Percentiles rank a stretch among this genome's conserved stretches.
Evolutionary conservation across 2,113 vertebrate genomes (phyloP).

Genomic region (Misgurnus mizolepis): DNA sequence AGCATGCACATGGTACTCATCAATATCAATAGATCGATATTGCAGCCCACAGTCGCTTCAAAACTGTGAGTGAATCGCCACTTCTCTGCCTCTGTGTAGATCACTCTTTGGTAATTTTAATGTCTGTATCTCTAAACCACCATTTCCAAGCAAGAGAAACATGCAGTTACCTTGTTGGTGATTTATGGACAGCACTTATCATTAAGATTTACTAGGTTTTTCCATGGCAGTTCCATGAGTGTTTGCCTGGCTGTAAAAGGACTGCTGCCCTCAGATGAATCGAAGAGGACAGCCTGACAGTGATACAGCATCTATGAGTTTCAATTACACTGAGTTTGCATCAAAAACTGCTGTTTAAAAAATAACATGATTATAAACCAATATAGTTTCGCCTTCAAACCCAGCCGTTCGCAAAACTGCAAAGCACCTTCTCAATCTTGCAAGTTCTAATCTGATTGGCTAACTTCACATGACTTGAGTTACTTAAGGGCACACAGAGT

Average conservation of each 20-base stretch:
- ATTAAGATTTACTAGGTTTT: not conserved
- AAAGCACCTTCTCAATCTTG: too few relatives aligned
- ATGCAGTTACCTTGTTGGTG: not conserved
- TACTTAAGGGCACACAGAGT: too few relatives aligned
- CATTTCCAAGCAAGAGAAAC: not conserved
- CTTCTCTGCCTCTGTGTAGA: not conserved
- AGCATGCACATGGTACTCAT: constrained; percentile 6
- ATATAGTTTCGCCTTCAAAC: too few relatives aligned
- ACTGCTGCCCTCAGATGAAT: constrained; percentile 6
- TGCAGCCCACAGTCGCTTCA: not conserved
- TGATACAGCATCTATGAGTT: constrained; percentile 19
- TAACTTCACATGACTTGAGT: too few relatives aligned
- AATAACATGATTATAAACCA: not conserved
- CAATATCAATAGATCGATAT: constrained; percentile 29
- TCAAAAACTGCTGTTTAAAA: not conserved
- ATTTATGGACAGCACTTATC: constrained; percentile 19
- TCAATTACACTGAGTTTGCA: constrained; percentile 15
- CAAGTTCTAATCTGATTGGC: too few relatives aligned
- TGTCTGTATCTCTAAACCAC: constrained; percentile 10
- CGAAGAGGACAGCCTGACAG: constrained; percentile 3
- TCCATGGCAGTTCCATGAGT: constrained; percentile 13
- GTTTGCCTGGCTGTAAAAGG: constrained; percentile 14
- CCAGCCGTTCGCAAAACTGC: too few relatives aligned
- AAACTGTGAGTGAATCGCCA: constrained; percentile 10
- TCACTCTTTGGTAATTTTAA: not conserved